Conservation (phyloP, 2,113 vertebrate species). For the Rhynchomys soricoides region DNA sequence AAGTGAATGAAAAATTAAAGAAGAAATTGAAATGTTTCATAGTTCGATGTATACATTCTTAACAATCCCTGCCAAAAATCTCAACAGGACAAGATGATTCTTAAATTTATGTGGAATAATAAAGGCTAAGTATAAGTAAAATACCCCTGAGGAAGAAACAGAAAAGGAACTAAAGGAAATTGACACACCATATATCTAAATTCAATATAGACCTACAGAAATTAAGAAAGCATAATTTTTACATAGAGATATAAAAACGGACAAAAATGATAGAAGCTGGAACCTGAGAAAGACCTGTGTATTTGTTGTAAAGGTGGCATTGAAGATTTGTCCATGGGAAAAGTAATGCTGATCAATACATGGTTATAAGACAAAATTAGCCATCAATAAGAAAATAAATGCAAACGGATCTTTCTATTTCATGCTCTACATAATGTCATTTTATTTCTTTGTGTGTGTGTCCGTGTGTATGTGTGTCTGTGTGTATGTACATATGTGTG, state of each 20-base stretch:
- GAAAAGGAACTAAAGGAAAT: neutral
- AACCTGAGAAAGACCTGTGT: neutral
- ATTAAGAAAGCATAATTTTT: neutral
- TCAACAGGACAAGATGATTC: neutral
- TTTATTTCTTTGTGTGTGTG: neutral
- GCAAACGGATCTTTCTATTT: neutral
- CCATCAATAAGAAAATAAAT: neutral
- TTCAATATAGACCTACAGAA: neutral
- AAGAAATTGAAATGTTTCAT: neutral
- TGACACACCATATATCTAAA: neutral
- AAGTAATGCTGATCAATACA: neutral
- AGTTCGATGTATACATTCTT: neutral
- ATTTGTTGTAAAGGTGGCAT: neutral
- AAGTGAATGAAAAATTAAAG: conserved; percentile 14
- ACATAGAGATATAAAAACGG: neutral
- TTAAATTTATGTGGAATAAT: neutral
- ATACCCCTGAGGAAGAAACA: neutral
- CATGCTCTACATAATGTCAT: neutral
- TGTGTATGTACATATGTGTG: too few relatives aligned
- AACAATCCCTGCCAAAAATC: neutral
- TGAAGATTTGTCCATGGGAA: neutral
- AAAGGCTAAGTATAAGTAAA: neutral
- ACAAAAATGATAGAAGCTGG: neutral
- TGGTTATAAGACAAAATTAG: neutral
- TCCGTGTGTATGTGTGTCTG: neutral